These are phyloP conservation scores for Leucophenga maculata DNA, from an alignment of 2,888 invertebrate genomes.

Conservation along the genomic window DNA sequence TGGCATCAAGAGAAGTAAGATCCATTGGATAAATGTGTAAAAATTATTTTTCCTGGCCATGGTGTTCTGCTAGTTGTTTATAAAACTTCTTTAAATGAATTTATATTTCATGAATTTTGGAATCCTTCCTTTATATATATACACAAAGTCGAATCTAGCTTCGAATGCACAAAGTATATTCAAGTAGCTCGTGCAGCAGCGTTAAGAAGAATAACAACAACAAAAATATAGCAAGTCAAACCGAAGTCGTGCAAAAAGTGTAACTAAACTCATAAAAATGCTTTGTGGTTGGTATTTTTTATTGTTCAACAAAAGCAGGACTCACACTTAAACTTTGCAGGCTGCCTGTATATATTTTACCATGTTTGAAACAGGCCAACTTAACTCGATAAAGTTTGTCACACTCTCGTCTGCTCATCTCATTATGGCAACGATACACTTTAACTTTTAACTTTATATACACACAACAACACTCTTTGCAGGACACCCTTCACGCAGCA, in stretches of 20 bases:
- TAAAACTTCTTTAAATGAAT: no score
- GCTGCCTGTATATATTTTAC: background rate
- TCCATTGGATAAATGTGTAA: no score
- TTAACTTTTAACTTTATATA: conserved; percentile 1
- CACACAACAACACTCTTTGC: background rate
- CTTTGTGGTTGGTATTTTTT: conserved; percentile 61
- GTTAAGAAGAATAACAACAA: conserved; percentile 23
- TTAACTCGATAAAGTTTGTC: conserved; percentile 37
- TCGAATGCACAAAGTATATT: no score
- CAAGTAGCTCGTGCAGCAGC: no score
- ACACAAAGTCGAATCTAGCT: no score
- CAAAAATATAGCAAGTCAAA: conserved; percentile 29
- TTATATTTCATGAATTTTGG: no score
- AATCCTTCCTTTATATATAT: no score
- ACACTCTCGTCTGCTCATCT: conserved; percentile 35
- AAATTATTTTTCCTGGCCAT: no score
- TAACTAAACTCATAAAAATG: conserved; percentile 58
- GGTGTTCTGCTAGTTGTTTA: no score
- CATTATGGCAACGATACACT: conserved; percentile 12
- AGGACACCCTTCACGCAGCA: no score
- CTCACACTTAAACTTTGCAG: background rate
- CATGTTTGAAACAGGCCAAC: conserved; percentile 15
- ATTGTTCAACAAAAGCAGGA: conserved; percentile 40
- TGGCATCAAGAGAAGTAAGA: no score
- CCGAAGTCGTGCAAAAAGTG: background rate